A percentile compares a stretch with the other conserved stretches of the same genome.
These are phyloP conservation scores for Ochropleura plecta DNA, from an alignment of 2,888 invertebrate genomes.

Conservation along the genomic window DNA sequence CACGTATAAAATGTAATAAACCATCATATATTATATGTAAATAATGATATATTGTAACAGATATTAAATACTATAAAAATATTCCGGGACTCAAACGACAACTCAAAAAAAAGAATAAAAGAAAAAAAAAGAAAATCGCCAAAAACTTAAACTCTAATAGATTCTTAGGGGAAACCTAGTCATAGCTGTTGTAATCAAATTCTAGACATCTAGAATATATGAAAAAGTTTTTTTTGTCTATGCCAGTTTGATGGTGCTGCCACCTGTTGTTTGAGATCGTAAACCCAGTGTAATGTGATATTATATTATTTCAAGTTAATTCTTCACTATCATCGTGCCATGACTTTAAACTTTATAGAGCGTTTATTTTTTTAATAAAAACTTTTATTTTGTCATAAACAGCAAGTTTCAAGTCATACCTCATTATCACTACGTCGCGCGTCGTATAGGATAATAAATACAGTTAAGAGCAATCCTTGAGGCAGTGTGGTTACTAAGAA, in stretches of 20 bases:
- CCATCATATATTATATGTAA: conserved; percentile 67
- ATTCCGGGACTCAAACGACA: conserved; percentile 31
- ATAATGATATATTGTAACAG: conserved; percentile 62
- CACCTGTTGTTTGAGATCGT: conserved; percentile 47
- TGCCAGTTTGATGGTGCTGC: conserved; percentile 6
- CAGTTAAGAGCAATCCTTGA: conserved; percentile 45
- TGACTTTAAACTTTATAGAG: conserved; percentile 56
- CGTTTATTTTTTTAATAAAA: conserved; percentile 45
- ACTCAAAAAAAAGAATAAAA: not conserved
- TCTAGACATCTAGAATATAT: not conserved
- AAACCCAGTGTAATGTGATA: conserved; percentile 37
- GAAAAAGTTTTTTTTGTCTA: not conserved
- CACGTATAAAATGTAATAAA: conserved; percentile 64
- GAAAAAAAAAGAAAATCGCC: not conserved
- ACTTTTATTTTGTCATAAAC: conserved; percentile 42
- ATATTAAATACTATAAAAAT: conserved; percentile 27
- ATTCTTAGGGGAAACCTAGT: not conserved
- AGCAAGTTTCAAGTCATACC: conserved; percentile 49
- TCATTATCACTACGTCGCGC: conserved; percentile 55
- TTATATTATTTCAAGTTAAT: conserved; percentile 39
- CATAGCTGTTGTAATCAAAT: not conserved
- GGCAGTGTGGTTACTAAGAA: conserved; percentile 56
- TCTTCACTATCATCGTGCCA: conserved; percentile 64
- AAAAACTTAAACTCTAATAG: conserved; percentile 2
- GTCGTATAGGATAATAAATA: conserved; percentile 59